Evolutionary conservation across 2,888 invertebrate genomes (phyloP).

Genomic region (Melipona beecheii): DNA sequence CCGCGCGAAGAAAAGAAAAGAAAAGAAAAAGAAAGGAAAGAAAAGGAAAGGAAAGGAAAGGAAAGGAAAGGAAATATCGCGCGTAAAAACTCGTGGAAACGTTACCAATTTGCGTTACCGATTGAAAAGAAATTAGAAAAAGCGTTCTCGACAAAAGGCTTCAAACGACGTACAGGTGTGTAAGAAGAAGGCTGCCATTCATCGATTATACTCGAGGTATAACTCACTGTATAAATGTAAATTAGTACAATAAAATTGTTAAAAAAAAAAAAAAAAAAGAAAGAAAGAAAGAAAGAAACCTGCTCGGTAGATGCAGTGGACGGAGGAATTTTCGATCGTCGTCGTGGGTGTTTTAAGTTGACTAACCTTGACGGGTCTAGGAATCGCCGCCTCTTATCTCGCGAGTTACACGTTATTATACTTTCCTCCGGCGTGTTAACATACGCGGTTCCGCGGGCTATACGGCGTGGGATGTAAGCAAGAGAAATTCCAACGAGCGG

Average conservation of each 20-base stretch:
- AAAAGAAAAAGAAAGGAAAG: too few species aligned
- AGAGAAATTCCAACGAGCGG: conserved; percentile 63
- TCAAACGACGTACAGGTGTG: conserved; percentile 49
- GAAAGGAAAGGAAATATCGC: too few species aligned
- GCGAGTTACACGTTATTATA: neutral
- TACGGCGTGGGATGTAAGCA: conserved; percentile 17
- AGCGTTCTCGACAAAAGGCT: conserved; percentile 1
- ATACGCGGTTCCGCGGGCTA: neutral
- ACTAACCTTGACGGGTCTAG: conserved; percentile 38
- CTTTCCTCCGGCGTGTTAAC: conserved; percentile 19
- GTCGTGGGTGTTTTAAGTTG: neutral
- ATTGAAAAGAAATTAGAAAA: neutral
- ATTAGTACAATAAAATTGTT: conserved; percentile 74
- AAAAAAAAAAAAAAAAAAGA: conserved; percentile 18
- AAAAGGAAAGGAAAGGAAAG: neutral
- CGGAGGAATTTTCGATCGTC: neutral
- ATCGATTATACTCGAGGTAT: conserved; percentile 53
- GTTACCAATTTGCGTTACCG: neutral
- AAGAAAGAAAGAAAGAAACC: neutral
- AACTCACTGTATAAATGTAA: conserved; percentile 78
- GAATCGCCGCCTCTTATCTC: conserved; percentile 32
- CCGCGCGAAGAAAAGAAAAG: neutral
- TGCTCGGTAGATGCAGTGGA: too few species aligned
- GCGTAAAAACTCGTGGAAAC: neutral
- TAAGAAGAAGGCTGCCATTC: conserved; percentile 63